These are phyloP conservation scores for Siphlonurus alternatus DNA, from an alignment of 2,888 invertebrate species.

Conservation along the genomic window DNA sequence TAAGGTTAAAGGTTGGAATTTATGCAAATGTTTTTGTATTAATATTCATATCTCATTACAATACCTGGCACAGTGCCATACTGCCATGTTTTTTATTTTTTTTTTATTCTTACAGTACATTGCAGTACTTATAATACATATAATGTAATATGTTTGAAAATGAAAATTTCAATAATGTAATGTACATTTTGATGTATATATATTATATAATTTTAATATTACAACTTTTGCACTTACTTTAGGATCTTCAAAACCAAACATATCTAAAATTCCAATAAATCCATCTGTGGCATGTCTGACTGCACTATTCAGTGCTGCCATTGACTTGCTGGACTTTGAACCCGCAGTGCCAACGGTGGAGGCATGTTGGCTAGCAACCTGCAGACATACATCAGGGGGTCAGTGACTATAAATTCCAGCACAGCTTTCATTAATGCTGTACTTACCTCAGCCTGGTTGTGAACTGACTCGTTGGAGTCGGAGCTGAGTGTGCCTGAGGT, in stretches of 20 bases:
- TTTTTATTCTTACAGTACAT: no score
- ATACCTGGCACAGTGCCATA: no score
- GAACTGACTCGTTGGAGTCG: slow-evolving; percentile 82
- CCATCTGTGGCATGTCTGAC: slow-evolving; percentile 87
- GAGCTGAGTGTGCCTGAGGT: slow-evolving; percentile 64
- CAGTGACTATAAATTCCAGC: background rate
- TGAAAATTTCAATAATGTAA: no score
- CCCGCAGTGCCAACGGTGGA: slow-evolving; percentile 65
- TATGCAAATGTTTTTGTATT: no score
- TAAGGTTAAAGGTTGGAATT: no score
- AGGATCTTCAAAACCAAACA: slow-evolving; percentile 93
- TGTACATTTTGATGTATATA: no score
- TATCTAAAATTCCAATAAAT: slow-evolving; percentile 87
- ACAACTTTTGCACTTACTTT: slow-evolving; percentile 29
- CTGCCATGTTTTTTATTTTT: no score
- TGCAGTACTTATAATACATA: no score
- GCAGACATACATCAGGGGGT: slow-evolving; percentile 5
- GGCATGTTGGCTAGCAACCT: slow-evolving; percentile 65
- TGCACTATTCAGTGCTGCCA: slow-evolving; percentile 83
- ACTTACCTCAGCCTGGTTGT: slow-evolving; percentile 51
- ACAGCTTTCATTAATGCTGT: background rate
- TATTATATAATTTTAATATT: no score
- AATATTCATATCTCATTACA: no score
- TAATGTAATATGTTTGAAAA: no score
- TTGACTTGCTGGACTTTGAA: slow-evolving; percentile 53